A percentile compares a stretch with the other conserved stretches of the same genome.
These are phyloP conservation scores for Trachops cirrhosus DNA, from an alignment of 2,797 vertebrate genomes.

Conservation along the genomic window DNA sequence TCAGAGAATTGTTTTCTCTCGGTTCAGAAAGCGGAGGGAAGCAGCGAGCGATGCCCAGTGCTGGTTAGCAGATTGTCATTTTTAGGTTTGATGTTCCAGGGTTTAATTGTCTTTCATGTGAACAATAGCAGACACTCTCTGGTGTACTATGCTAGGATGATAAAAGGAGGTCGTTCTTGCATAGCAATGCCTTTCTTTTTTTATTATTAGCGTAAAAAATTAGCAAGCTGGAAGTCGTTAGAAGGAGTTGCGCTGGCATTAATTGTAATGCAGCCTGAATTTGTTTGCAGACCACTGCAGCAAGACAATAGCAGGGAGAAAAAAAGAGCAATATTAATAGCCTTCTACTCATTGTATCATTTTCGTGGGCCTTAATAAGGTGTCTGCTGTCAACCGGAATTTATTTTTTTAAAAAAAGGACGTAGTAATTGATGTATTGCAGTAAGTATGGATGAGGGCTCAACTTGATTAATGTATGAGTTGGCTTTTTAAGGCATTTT, in stretches of 20 bases:
- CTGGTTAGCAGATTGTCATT: slow-evolving; percentile 92
- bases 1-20: slow-evolving; percentile 89
- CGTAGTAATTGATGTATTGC: slow-evolving; percentile 92
- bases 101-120: slow-evolving; percentile 96
- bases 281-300: slow-evolving; percentile 88
- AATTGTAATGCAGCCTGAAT: slow-evolving; percentile 91
- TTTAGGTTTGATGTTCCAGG: slow-evolving; percentile 92
- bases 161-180: slow-evolving; percentile 87
- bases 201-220: slow-evolving; percentile 94
- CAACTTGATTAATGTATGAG: slow-evolving; percentile 92
- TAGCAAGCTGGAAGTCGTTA: slow-evolving; percentile 92
- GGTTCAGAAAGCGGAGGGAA: slow-evolving; percentile 86
- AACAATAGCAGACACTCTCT: slow-evolving; percentile 91
- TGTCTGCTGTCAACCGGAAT: slow-evolving; percentile 88
- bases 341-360: slow-evolving; percentile 90
- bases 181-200: slow-evolving; percentile 90
- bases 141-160: slow-evolving; percentile 85
- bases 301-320: slow-evolving; percentile 86
- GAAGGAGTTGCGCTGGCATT: slow-evolving; percentile 88
- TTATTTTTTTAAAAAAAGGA: slow-evolving; percentile 85
- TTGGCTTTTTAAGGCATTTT: slow-evolving; percentile 89
- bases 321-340: slow-evolving; percentile 87
- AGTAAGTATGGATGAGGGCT: slow-evolving; percentile 85
- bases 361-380: slow-evolving; percentile 88
- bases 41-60: slow-evolving; percentile 85